Conservation (phyloP, 2,888 invertebrate species). For the Miltochrista miniata region DNA sequence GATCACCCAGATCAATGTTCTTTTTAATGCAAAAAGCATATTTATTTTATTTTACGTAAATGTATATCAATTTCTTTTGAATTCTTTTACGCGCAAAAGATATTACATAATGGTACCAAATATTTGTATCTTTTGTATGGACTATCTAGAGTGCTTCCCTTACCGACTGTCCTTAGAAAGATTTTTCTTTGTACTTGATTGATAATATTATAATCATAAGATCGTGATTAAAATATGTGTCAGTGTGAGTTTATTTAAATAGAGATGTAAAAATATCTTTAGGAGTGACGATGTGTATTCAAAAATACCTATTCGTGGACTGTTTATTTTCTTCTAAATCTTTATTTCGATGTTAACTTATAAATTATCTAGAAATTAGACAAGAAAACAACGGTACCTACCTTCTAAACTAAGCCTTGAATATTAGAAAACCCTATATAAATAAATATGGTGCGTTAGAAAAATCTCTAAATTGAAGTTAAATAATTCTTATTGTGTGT, state of each 20-base stretch:
- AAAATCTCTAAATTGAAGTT: conserved; percentile 21
- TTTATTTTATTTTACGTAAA: conserved; percentile 30
- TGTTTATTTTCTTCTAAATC: conserved; percentile 11
- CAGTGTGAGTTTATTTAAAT: conserved; percentile 8
- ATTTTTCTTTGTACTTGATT: conserved; percentile 1
- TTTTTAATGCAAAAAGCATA: conserved; percentile 13
- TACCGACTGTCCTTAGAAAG: conserved; percentile 9
- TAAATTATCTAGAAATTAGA: conserved; percentile 44
- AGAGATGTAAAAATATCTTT: conserved; percentile 12
- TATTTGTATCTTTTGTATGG: conserved; percentile 19
- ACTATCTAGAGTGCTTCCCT: conserved; percentile 1
- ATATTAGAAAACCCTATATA: conserved; percentile 58
- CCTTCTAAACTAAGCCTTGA: conserved; percentile 72
- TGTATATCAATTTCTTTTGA: conserved; percentile 32
- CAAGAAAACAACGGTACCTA: conserved; percentile 67
- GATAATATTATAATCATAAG: not conserved
- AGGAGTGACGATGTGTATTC: not conserved
- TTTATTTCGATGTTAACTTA: conserved; percentile 7
- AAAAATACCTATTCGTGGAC: conserved; percentile 19
- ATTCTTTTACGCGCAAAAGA: conserved; percentile 38
- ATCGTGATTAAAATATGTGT: conserved; percentile 15
- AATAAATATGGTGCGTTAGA: conserved; percentile 63
- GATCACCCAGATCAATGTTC: not conserved
- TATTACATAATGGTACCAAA: conserved; percentile 26
- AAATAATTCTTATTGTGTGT: conserved; percentile 31